phyloP scores from a whole-genome alignment of 2,797 vertebrate species.

The Alcedo atthis region DNA sequence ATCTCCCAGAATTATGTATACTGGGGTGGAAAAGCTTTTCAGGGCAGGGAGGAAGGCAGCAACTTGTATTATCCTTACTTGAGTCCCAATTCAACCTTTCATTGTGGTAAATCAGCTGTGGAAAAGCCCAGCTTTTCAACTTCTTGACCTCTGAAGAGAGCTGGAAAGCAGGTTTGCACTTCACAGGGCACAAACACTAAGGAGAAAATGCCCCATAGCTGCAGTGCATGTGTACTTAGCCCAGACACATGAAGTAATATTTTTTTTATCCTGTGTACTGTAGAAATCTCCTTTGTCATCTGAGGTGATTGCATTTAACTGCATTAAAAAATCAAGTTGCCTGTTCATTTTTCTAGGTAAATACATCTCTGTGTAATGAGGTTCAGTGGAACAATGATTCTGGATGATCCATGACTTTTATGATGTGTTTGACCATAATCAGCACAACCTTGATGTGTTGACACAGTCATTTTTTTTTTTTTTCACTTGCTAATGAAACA shows the following conservation, averaged over 20 bases:
- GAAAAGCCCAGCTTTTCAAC: neutral
- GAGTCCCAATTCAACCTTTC: neutral
- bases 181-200: accelerated
- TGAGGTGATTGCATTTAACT: neutral
- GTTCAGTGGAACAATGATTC: neutral
- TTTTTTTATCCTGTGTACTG: neutral
- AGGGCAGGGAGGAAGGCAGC: neutral
- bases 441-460: neutral
- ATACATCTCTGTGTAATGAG: neutral
- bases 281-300: neutral
- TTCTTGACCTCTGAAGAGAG: neutral
- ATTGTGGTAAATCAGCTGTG: neutral
- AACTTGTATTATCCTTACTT: accelerated
- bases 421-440: neutral
- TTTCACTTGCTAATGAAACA: neutral
- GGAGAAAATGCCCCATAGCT: neutral
- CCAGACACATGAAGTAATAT: neutral
- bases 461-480: accelerated
- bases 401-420: accelerated
- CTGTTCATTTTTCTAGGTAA: accelerated
- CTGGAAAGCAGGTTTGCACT: neutral
- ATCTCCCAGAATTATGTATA: neutral
- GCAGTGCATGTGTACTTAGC: neutral
- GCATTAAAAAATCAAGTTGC: neutral
- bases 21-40: neutral